Evolutionary conservation across 2,797 vertebrate species (phyloP), one percentile per base, ranked within the genome.

Genomic region (Gallirallus australis): DNA sequence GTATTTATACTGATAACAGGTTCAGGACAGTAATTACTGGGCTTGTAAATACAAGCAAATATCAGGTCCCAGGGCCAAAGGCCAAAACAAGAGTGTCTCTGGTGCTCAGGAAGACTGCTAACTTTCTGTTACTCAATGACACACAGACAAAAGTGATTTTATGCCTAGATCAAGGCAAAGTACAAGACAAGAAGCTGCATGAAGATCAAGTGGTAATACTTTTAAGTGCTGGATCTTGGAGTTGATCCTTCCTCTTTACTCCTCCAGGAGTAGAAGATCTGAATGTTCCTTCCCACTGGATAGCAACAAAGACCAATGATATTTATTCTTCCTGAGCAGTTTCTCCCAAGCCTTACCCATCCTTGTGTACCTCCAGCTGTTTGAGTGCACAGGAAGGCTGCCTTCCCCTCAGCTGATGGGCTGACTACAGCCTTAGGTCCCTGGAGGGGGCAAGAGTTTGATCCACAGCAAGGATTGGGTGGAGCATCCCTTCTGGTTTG

Each of bases 1-100:
- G 97, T 97, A 97, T 96, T 97, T 96, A 87, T 37, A 73, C 53
- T 94, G 97, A 97, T 97, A 97, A 98, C 93, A 95, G 96, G 97
- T 92, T 96, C 94, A 77, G 90, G 96, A 96, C 94, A 95, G 96
- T 70, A 93, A 95, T 96, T 97, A 95, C 86, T 66, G 94, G 96
- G 97, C 96, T 97, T 97, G 97, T 96, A 96, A 96, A 97, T 90
- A 91, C 96, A 97, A 92, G 96, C 64, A 66, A 69, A 69, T 54
- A 93, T 85, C 95, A 94, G 93, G 73, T 93, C 94, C 88, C 39
- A 52, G 94, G 86, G 94, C 93, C 93, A 96, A 90, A 95, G 96
- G 93, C 93, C 90, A 91, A 63, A 95, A 86, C 52, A 91, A 97
- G 81, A 94, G 94, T 9, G 28, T 96, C 97, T 94, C 97, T 96